Evolutionary conservation across 2,113 vertebrate species (phyloP), one percentile per base, ranked within the genome.

Genomic region (Pseudorectes ferrugineus): DNA sequence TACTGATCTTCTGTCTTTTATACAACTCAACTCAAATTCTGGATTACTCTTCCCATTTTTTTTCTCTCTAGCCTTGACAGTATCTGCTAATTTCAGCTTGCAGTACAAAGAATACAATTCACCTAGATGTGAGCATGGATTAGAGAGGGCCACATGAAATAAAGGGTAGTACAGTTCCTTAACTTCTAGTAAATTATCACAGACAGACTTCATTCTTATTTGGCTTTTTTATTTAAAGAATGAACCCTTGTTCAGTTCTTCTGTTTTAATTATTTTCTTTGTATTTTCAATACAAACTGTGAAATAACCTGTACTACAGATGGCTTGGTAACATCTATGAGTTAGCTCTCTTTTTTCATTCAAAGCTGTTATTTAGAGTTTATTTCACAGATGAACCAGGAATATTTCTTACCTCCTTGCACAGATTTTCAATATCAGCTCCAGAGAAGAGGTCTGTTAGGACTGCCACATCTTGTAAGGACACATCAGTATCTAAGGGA

Each of bases 381-480:
- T 40, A 58, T 74, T 54, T 63, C 83, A 89, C 20, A 59, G 36
- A 57, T 38, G 35, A 57, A 76, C 52, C 5, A 54, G 22, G 5
- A 91, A 21, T 59, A 10, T 52, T 58, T 82, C 98, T 97, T 96
- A 99, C 99, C 98, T 99, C 99, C 98, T 98, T 99, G 89, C 99
- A 99, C 16, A 99, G 98, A 95, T 98, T 99, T 94, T 98, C 98
- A 93, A 99, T 96, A 89, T 99, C 99, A 14, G 99, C 99, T 96
- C 99, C 99, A 91, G 99, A 99, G 96, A 98, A 99, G 65, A 98
- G 93, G 20, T 97, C 49, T 1, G 98, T 99, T 65, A 96, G 92
- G 21, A 66, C 76, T 26, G 98, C 98, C 49, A 99, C 85, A 29
- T 98, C 97, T 92, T 98, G 93, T 85, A 99, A 92, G 55, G 96